Base-by-base conservation (phyloP, 2,888 invertebrate genomes). In the Oasisia sp. region DNA sequence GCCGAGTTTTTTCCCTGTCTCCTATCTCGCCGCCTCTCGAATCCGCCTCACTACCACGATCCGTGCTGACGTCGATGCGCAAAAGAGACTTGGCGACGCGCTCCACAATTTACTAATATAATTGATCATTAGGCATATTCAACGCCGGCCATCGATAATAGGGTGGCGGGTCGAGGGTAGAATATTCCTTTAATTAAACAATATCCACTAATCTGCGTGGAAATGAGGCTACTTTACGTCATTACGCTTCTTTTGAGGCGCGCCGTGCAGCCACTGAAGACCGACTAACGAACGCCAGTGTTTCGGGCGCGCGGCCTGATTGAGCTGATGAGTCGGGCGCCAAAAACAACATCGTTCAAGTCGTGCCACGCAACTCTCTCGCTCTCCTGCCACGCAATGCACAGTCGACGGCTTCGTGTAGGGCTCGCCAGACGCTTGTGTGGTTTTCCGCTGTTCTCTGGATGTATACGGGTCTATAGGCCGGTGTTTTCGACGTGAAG, bases 101-200 rank as follows among this genome's bases (percentile, higher is more conserved):
- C 74, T 19, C n/a, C 74, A 74, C 74, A 74, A 74, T 74, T 74
- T 74, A 19, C 74, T 74, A 74, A 19, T 74, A 74, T 74, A 74
- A 74, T 74, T 74, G 74, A 74, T 74, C 74, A 74, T 74, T 74
- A 74, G 74, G 27, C 19, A 74, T 74, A 74, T 74, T 74, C 74
- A 74, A 27, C 74, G 74, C 74, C 27, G 74, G 74, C 74, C 74
- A 74, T 74, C 74, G 27, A 74, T 74, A 74, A 74, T 74, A 27
- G 74, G 74, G 74, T 74, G 74, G 74, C 74, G 74, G 19, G 14
- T 74, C 74, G 74, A 27, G 74, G 74, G 74, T 74, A 74, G 74
- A 74, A 74, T 74, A 74, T 74, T 74, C 74, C 74, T 74, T 74
- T 74, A 74, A 74, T 74, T 74, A 74, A 74, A 74, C 74, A 74